Evolutionary conservation across 2,888 invertebrate species (phyloP), one percentile per base, ranked within the genome.

Genomic region (Saturnia pavonia): DNA sequence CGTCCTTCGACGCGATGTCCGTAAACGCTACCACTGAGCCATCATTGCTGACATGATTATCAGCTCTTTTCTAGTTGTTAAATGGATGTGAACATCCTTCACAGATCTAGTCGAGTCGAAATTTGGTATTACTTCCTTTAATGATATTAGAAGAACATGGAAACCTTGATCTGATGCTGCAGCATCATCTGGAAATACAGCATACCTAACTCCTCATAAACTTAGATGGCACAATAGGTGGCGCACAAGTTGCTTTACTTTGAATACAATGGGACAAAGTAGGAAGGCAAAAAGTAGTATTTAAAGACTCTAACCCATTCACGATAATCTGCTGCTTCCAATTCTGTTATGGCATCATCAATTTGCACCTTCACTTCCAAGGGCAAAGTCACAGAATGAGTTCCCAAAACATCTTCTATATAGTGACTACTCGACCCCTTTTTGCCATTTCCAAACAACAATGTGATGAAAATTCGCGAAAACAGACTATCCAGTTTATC

Each of bases 271-370:
- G 16, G 11, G 48, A 12, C 43, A 43, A 9, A 19, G 34, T 43
- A n/a, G 1, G 9, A 16, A n/a, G n/a, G n/a, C 16, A 63, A 12
- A 27, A 63, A 2, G 12, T 63, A 63, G 0, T 63, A 16, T 63
- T 12, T 27, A 63, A 34, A 19, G 40, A 65, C 71, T 84, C 91
- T 85, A 87, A 96, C 97, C 97, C 97, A 97, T 91, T 97, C 97
- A 79, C 97, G 95, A 88, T 98, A 98, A 92, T 98, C 98, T 90
- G 97, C 97, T 19, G 98, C 97, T 91, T 98, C 98, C 88, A 98
- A 95, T 90, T 98, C 98, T 79, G 96, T 97, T 66, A 98, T 94
- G 45, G 97, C 97, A 89, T 98, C 97, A 86, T 98, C 97, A 70
- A 98, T 95, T 87, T 97, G 96, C 76, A 97, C 94, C 79, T 96